These are phyloP conservation scores for Montipora cactus DNA, from an alignment of 64 coral and sea anemone species.

Conservation along the genomic window DNA sequence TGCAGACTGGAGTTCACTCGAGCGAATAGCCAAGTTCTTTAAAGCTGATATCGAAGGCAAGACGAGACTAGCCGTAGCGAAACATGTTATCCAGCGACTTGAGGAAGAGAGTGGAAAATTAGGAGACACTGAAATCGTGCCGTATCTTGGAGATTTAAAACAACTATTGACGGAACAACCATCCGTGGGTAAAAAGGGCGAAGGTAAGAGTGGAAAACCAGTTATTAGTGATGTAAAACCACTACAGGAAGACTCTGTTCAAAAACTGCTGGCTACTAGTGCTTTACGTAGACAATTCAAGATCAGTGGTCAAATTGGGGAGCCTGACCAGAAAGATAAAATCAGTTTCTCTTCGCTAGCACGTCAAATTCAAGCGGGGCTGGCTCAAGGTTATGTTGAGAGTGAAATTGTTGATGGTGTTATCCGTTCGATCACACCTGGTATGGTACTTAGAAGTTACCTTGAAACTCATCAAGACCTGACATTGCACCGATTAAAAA, in stretches of 20 bases:
- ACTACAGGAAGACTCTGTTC: neutral
- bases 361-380: constrained; percentile 26
- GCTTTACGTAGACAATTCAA: constrained; percentile 60
- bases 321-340: constrained; percentile 58
- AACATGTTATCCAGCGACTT: neutral
- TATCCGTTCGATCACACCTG: constrained; percentile 63
- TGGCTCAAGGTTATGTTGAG: constrained; percentile 35
- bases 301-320: constrained; percentile 57
- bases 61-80: constrained; percentile 23
- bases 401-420: constrained; percentile 66
- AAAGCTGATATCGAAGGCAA: constrained; percentile 44
- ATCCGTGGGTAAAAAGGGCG: neutral
- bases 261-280: constrained; percentile 44
- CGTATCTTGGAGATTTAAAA: constrained; percentile 48
- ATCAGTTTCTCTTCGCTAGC: constrained; percentile 49
- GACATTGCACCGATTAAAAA: constrained; percentile 51
- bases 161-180: neutral
- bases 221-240: constrained; percentile 21
- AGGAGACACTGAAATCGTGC: neutral
- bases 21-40: constrained; percentile 18
- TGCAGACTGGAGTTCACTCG: neutral
- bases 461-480: constrained; percentile 53
- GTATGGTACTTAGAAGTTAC: constrained; percentile 61
- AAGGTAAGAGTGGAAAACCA: constrained; percentile 34
- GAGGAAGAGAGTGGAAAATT: constrained; percentile 14